Evolutionary conservation across 2,797 vertebrate genomes (phyloP), one percentile per base, ranked within the genome.

Genomic region (Enteromius afrohamiltoni): DNA sequence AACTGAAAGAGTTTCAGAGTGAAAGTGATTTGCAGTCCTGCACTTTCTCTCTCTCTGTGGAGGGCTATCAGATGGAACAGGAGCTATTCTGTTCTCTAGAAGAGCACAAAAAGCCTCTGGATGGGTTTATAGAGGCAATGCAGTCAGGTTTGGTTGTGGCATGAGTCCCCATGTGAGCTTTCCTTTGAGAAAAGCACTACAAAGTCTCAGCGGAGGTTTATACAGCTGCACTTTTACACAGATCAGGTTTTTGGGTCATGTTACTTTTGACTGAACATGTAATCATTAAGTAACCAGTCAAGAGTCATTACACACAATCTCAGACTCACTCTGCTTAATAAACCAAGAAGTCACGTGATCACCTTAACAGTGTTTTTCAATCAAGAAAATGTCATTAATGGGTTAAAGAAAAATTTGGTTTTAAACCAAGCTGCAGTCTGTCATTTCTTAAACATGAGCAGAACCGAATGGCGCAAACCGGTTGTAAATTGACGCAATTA

Each of bases 71-170:
- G 62, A 67, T 58, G 11, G 34, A 68, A 67, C 62, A 76, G 62
- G 23, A 83, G 47, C 47, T 47, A 76, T 76, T 76, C 49, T 75
- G 70, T 82, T 76, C 31, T 76, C 45, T 83, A 53, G 13, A 75
- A 21, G 31, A 67, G 62, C 47, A 82, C 37, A 83, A 83, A 73
- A 55, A 68, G 71, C 60, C 62, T 29, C 40, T 31, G 47, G 60
- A 29, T 40, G 47, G 60, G 62, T 83, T 82, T 64, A 76, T 16
- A 83, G 34, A 58, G 81, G 23, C 81, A 45, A 67, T 55, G 16
- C 7, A 31, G 47, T 67, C 71, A 26, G 29, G 11, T 58, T 82
- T 75, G 47, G 10, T 29, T 73, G 60, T 75, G 65, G 47, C 23
- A 42, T 62, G 21, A 45, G 23, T n/a, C 62, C 62, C 62, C 53